A percentile compares a stretch with the other conserved stretches of the same genome.
Conservation (phyloP, 2,888 invertebrate species). For the Polia nebulosa region DNA sequence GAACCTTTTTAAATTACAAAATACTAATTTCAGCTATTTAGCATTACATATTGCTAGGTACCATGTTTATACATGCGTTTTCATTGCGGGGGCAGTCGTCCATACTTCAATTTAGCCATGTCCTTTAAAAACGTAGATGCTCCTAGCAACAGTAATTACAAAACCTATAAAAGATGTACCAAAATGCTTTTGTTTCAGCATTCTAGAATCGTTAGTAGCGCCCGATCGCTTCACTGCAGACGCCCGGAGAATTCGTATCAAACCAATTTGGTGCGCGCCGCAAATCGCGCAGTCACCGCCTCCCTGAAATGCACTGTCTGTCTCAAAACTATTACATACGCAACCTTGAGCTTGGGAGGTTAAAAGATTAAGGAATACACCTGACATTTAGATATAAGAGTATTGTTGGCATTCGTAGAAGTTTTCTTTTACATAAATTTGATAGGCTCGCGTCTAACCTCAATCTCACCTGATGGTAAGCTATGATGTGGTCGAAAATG, state of each 20-base stretch:
- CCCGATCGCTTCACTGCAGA: constrained; percentile 66
- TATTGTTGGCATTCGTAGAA: background rate
- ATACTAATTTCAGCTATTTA: too few species aligned
- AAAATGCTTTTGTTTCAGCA: background rate
- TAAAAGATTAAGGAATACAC: background rate
- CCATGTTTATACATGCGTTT: too few species aligned
- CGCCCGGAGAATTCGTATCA: constrained; percentile 71
- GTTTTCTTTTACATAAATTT: too few species aligned
- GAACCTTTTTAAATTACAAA: too few species aligned
- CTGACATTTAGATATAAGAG: background rate
- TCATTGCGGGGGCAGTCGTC: too few species aligned
- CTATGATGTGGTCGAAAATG: too few species aligned
- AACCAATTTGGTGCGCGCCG: constrained; percentile 73
- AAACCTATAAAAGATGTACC: background rate
- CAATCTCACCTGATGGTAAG: too few species aligned
- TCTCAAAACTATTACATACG: constrained; percentile 49
- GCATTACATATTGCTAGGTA: too few species aligned
- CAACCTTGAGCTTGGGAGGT: constrained; percentile 7
- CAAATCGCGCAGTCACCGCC: constrained; percentile 70
- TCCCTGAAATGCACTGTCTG: constrained; percentile 64
- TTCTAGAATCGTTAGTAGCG: constrained; percentile 63
- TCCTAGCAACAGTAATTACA: background rate
- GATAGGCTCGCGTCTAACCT: too few species aligned
- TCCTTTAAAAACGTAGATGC: background rate
- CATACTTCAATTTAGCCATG: too few species aligned